phyloP scores from a whole-genome alignment of 2,797 vertebrate species.

The Rhabdomys pumilio region DNA sequence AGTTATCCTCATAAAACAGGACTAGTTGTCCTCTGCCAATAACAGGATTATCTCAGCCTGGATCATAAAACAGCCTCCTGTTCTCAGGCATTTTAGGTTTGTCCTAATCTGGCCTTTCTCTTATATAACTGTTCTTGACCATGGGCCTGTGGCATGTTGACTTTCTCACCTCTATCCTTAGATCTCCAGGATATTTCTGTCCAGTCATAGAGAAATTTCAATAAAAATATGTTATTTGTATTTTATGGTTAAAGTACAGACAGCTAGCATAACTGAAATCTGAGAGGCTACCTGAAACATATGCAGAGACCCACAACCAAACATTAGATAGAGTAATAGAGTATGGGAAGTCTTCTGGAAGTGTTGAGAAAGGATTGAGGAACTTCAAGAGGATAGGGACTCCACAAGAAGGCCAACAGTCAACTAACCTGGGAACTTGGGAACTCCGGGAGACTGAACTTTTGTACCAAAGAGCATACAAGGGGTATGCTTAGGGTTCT shows the following conservation, averaged over 20 bases:
- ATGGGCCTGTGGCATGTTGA: neutral
- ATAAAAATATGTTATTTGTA: neutral
- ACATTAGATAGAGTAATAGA: neutral
- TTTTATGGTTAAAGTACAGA: neutral
- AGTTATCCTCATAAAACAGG: neutral
- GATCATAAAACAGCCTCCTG: neutral
- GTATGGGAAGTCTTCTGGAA: neutral
- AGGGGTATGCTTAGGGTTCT: neutral
- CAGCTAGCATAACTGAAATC: neutral
- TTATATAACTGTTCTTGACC: neutral
- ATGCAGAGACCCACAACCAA: neutral
- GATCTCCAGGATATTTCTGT: neutral
- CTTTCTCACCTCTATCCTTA: neutral
- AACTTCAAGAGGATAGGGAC: neutral
- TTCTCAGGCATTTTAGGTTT: neutral
- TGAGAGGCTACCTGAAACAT: neutral
- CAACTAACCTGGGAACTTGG: neutral
- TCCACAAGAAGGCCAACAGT: neutral
- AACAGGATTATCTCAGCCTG: neutral
- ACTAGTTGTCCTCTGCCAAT: neutral
- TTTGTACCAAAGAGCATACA: neutral
- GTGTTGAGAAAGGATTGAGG: neutral
- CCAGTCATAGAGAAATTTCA: neutral
- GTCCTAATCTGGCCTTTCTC: no score
- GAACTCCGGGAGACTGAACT: neutral